A percentile compares a stretch with the other conserved stretches of the same genome.
phyloP scores from a whole-genome alignment of 35 echinoderm and acorn worm genomes.

The Ophiothrix spiculata region DNA sequence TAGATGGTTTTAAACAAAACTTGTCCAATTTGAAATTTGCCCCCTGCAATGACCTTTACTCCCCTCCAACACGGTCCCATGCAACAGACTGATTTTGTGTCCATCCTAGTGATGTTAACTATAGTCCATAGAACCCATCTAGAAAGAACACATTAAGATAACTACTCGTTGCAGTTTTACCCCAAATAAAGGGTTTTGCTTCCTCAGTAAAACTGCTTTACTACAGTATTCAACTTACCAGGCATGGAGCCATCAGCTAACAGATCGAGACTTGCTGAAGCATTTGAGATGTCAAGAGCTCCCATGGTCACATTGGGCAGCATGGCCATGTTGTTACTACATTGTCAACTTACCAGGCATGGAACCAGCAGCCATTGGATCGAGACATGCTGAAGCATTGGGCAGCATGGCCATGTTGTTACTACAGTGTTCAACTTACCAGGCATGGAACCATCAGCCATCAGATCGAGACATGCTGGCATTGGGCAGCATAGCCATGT shows the following conservation, averaged over 20 bases:
- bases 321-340: conserved; percentile 52
- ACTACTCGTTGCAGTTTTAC: too few species aligned
- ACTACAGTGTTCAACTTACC: conserved; percentile 19
- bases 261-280: conserved; percentile 33
- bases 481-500: not conserved
- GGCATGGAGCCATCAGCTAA: conserved; percentile 41
- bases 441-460: conserved; percentile 41
- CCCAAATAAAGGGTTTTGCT: too few species aligned
- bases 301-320: conserved; percentile 53
- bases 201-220: not conserved
- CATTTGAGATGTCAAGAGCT: conserved; percentile 34
- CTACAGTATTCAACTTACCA: conserved; percentile 24
- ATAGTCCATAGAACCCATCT: too few species aligned
- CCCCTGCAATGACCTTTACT: too few species aligned
- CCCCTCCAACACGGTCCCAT: too few species aligned
- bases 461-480: conserved; percentile 26
- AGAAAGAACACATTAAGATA: too few species aligned
- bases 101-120: too few species aligned
- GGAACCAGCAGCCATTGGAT: conserved; percentile 31
- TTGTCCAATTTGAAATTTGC: too few species aligned
- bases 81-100: too few species aligned
- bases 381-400: conserved; percentile 16
- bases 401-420: not conserved
- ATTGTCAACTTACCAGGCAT: conserved; percentile 45
- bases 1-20: too few species aligned